A percentile compares a stretch with the other conserved stretches of the same genome.
These are phyloP conservation scores for Oncorhynchus gorbuscha DNA, from an alignment of 2,113 vertebrate genomes.

Conservation along the genomic window DNA sequence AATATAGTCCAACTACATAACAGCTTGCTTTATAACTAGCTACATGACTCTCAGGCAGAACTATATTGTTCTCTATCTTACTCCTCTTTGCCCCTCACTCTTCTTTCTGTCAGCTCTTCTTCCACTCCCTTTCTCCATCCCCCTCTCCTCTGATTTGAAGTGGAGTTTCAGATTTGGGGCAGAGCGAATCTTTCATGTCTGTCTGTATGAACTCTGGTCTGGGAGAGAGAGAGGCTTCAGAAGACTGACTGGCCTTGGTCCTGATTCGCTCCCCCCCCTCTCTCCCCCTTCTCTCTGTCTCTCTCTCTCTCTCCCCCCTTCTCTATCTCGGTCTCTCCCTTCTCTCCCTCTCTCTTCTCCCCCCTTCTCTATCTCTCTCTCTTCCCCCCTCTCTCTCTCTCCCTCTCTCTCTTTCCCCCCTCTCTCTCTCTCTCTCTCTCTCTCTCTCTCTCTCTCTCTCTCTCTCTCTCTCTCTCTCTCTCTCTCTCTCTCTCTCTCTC, in stretches of 20 bases:
- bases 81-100: background rate
- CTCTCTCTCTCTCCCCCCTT: no score
- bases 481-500: background rate
- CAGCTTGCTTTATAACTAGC: background rate
- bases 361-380: no score
- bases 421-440: no score
- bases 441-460: no score
- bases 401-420: no score
- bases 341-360: no score
- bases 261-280: background rate
- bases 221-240: background rate
- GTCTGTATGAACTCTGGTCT: background rate
- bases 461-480: no score
- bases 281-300: no score
- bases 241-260: no score
- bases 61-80: background rate
- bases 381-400: no score
- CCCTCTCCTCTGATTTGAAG: background rate
- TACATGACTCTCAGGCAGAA: background rate
- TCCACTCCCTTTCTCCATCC: conserved; percentile 28
- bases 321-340: no score
- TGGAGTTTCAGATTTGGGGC: background rate
- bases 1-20: no score
- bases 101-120: background rate
- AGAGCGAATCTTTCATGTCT: background rate